Conservation (phyloP, 2,888 invertebrate genomes). For the Caenorhabditis zanzibari region DNA sequence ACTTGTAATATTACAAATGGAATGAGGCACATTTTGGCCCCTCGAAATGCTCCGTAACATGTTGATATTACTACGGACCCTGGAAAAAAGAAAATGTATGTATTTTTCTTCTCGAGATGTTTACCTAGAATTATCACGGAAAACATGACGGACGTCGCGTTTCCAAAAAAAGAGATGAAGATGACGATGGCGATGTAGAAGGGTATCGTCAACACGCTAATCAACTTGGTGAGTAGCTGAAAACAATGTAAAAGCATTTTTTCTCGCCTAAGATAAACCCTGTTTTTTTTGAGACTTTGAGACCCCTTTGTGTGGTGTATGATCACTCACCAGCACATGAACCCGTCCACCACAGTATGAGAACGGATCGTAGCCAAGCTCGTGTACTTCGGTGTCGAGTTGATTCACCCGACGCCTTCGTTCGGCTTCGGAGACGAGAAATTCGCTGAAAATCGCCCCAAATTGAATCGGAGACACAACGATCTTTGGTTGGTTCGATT, state of each 20-base stretch:
- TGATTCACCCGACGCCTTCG: slow-evolving; percentile 39
- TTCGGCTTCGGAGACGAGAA: slow-evolving; percentile 50
- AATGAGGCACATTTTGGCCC: slow-evolving; percentile 80
- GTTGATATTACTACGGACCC: slow-evolving; percentile 74
- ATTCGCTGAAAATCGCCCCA: slow-evolving; percentile 51
- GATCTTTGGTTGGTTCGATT: slow-evolving; percentile 36
- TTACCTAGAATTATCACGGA: slow-evolving; percentile 72
- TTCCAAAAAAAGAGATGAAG: slow-evolving; percentile 74
- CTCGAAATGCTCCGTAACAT: slow-evolving; percentile 77
- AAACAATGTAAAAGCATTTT: slow-evolving; percentile 50
- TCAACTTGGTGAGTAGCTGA: slow-evolving; percentile 77
- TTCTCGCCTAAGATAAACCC: not conserved
- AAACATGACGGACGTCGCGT: slow-evolving; percentile 77
- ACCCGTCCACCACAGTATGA: slow-evolving; percentile 68
- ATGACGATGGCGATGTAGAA: slow-evolving; percentile 72
- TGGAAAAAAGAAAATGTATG: slow-evolving; percentile 44
- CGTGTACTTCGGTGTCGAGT: slow-evolving; percentile 61
- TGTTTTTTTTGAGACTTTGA: not conserved
- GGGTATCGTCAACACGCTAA: slow-evolving; percentile 71
- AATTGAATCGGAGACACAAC: slow-evolving; percentile 12
- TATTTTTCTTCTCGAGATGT: not conserved
- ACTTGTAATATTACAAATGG: slow-evolving; percentile 80
- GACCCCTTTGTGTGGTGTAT: slow-evolving; percentile 35
- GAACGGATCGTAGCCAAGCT: slow-evolving; percentile 62
- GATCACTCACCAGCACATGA: slow-evolving; percentile 70